phyloP scores from a whole-genome alignment of 2,797 vertebrate genomes.

The Pitangus sulphuratus region DNA sequence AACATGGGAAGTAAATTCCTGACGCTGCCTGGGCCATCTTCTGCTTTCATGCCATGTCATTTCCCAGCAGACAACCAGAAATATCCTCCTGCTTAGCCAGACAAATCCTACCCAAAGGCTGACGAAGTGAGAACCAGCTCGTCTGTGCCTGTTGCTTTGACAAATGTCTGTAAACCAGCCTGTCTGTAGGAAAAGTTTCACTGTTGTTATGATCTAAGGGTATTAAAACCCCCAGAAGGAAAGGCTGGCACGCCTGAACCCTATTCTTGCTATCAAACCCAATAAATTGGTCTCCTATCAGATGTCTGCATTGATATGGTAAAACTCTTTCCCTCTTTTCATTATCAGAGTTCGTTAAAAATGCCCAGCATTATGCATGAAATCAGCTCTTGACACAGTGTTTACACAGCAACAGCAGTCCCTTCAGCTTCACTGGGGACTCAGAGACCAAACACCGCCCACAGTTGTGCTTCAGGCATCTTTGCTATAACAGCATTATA shows the following conservation, averaged over 20 bases:
- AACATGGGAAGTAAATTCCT: not conserved
- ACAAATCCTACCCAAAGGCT: not conserved
- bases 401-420: constrained; percentile 7
- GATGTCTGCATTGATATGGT: not conserved
- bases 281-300: not conserved
- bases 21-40: not conserved
- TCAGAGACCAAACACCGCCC: constrained; percentile 1
- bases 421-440: constrained; percentile 13
- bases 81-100: not conserved
- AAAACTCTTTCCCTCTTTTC: not conserved
- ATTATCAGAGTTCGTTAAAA: not conserved
- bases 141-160: not conserved
- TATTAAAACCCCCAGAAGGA: not conserved
- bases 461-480: not conserved
- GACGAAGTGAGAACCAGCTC: not conserved
- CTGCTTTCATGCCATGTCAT: not conserved
- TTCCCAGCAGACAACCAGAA: not conserved
- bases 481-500: constrained; percentile 1
- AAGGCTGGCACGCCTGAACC: not conserved
- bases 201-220: not conserved
- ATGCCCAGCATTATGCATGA: not conserved
- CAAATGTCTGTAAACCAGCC: not conserved
- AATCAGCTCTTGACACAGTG: not conserved
- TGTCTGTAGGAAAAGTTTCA: not conserved
- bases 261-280: not conserved